A percentile compares a stretch with the other conserved stretches of the same genome.
Evolutionary conservation across 1,140 invertebrate species (phyloP).

Genomic region (Drosophila bipectinata): DNA sequence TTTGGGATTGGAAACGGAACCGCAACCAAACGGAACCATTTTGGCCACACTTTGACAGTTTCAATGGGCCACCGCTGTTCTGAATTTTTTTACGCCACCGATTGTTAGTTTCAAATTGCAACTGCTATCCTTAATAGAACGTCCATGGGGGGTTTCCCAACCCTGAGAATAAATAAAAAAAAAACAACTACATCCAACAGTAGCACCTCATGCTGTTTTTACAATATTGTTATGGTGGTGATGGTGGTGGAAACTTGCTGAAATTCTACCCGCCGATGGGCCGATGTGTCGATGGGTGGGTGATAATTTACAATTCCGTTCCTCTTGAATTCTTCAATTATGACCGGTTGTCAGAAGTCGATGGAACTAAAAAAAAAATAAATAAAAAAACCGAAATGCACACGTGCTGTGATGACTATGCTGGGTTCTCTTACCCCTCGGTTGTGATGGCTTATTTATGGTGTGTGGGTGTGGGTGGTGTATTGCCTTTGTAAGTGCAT

Average conservation of each 20-base stretch:
- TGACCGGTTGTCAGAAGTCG: constrained; percentile 38
- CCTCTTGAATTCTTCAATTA: constrained; percentile 53
- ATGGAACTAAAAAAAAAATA: background rate
- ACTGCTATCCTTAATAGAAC: constrained; percentile 13
- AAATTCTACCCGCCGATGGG: constrained; percentile 8
- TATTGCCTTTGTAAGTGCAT: constrained; percentile 13
- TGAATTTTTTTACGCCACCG: constrained; percentile 14
- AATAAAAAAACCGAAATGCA: constrained; percentile 1
- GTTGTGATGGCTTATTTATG: constrained; percentile 24
- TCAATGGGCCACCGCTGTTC: constrained; percentile 9
- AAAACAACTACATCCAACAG: background rate
- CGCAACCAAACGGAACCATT: constrained; percentile 31
- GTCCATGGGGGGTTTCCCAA: constrained; percentile 4
- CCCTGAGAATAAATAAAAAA: background rate
- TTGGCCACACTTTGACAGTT: constrained; percentile 30
- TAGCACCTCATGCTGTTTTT: constrained; percentile 28
- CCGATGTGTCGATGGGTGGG: constrained; percentile 15
- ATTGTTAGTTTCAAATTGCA: constrained; percentile 38
- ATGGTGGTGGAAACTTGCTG: constrained; percentile 7
- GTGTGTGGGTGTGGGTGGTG: background rate
- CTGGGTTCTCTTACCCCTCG: background rate
- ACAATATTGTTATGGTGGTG: constrained; percentile 10
- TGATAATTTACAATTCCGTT: constrained; percentile 54
- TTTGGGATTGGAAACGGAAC: background rate
- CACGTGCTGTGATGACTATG: constrained; percentile 33